A percentile compares a stretch with the other conserved stretches of the same genome.
Evolutionary conservation across 2,113 vertebrate species (phyloP).

Genomic region (Piaya cayana): DNA sequence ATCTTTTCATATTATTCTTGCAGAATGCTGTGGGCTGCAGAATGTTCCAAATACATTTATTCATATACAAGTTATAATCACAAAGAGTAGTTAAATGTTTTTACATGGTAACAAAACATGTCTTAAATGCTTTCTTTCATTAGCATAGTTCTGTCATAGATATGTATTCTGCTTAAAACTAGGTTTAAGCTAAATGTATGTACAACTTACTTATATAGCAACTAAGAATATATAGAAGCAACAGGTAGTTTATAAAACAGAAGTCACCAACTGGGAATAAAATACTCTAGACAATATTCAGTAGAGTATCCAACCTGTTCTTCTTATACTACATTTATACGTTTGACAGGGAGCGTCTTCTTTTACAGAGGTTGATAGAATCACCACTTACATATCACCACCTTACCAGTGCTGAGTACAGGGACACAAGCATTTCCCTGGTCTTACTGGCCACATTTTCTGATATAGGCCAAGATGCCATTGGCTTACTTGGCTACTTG

Average conservation of each 20-base stretch:
- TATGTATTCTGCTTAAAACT: background rate
- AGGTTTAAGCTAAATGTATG: background rate
- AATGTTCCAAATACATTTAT: background rate
- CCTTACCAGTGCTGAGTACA: too few species aligned
- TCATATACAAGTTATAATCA: background rate
- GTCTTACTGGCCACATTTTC: too few species aligned
- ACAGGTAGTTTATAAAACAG: background rate
- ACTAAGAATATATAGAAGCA: background rate
- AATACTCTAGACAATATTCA: background rate
- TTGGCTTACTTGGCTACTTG: too few species aligned
- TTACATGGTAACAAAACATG: background rate
- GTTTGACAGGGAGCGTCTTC: background rate
- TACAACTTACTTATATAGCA: background rate
- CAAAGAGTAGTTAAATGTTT: background rate
- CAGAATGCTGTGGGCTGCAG: background rate
- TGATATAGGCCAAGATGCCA: too few species aligned
- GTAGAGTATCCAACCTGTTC: background rate
- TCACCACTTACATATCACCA: background rate
- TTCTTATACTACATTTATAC: background rate
- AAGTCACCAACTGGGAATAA: background rate
- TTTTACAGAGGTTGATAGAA: conserved; percentile 6
- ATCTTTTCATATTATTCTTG: background rate
- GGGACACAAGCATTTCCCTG: too few species aligned
- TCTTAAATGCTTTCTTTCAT: background rate
- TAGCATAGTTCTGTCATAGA: background rate